Evolutionary conservation across 1,140 invertebrate genomes (phyloP).

Genomic region (Hirudo medicinalis): DNA sequence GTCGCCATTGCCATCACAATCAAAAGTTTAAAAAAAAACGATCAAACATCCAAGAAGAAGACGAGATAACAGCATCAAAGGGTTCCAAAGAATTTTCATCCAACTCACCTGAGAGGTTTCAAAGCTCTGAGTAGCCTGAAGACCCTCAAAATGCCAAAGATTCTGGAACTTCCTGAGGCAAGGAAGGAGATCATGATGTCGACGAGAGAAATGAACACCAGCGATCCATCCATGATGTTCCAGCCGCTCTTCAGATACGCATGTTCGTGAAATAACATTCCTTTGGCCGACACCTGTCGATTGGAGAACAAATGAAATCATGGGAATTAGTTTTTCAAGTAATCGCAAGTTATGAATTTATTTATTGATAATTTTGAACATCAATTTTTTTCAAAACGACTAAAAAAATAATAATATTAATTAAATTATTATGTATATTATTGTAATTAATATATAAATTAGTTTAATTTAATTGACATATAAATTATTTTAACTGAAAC

Average conservation of each 20-base stretch:
- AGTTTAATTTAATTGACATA: too few species aligned
- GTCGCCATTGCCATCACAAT: neutral
- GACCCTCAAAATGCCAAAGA: constrained; percentile 94
- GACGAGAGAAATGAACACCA: constrained; percentile 91
- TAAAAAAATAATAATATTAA: too few species aligned
- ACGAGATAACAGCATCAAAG: too few species aligned
- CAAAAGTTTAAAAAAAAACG: neutral
- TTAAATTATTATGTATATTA: too few species aligned
- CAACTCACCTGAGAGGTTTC: constrained; percentile 60
- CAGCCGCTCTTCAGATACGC: constrained; percentile 95
- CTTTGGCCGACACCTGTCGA: constrained; percentile 71
- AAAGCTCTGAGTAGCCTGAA: constrained; percentile 88
- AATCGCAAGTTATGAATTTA: too few species aligned
- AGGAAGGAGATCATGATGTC: constrained; percentile 87
- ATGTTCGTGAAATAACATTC: constrained; percentile 80
- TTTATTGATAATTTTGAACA: too few species aligned
- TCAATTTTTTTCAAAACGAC: too few species aligned
- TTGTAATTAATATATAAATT: too few species aligned
- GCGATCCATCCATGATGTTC: constrained; percentile 97
- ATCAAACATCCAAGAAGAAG: neutral
- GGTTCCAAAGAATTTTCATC: too few species aligned
- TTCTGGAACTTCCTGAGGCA: constrained; percentile 77
- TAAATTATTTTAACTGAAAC: too few species aligned
- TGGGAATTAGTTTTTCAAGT: too few species aligned
- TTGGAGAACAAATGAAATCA: neutral